phyloP scores from a whole-genome alignment of 2,113 vertebrate species.

The Mugil cephalus region DNA sequence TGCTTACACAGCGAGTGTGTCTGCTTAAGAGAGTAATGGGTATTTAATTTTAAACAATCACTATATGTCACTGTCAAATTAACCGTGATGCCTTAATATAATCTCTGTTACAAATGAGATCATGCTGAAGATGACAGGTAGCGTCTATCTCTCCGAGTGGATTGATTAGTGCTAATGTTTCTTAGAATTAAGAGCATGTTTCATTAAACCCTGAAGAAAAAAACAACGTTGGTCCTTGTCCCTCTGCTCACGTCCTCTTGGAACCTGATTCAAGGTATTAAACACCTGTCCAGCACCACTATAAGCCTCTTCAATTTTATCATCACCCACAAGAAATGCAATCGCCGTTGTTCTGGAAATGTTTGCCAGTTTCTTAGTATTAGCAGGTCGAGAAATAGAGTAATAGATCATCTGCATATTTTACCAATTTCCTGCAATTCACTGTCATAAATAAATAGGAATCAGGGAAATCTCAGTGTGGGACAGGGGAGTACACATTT shows the following conservation, averaged over 20 bases:
- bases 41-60: slow-evolving; percentile 51
- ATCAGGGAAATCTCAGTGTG: neutral
- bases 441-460: neutral
- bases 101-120: slow-evolving; percentile 64
- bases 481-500: neutral
- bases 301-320: neutral
- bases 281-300: neutral
- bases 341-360: slow-evolving; percentile 5
- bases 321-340: neutral
- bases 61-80: slow-evolving; percentile 59
- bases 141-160: slow-evolving; percentile 13
- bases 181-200: slow-evolving; percentile 36
- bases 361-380: neutral
- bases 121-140: slow-evolving; percentile 28
- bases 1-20: neutral
- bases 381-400: neutral
- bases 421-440: too few relatives aligned
- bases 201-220: slow-evolving; percentile 17
- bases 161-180: slow-evolving; percentile 56
- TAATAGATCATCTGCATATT: neutral
- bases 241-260: neutral
- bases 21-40: slow-evolving; percentile 35
- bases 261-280: neutral
- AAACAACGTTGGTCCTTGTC: neutral
- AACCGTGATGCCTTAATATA: slow-evolving; percentile 55